These are phyloP conservation scores for Oreochromis tanganicae DNA, from an alignment of 2,113 vertebrate genomes.

Conservation along the genomic window DNA sequence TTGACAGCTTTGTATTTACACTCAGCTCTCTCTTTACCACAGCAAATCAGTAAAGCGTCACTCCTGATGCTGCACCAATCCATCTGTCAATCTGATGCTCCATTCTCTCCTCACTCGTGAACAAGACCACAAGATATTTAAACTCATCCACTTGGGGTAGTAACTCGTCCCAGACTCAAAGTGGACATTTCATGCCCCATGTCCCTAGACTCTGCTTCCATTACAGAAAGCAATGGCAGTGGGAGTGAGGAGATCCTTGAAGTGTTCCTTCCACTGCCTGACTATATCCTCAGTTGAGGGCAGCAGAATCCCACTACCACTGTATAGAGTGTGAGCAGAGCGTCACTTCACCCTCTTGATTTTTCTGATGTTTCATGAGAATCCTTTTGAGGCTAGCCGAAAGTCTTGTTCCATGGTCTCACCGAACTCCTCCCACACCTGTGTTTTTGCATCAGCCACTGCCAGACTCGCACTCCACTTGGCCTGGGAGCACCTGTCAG, in stretches of 20 bases:
- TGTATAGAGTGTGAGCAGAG: background rate
- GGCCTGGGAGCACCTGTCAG: background rate
- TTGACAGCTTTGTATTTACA: background rate
- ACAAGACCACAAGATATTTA: background rate
- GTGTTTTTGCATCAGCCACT: background rate
- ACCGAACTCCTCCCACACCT: background rate
- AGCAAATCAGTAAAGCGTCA: background rate
- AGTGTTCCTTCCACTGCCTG: background rate
- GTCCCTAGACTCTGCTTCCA: background rate
- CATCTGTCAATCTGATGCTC: background rate
- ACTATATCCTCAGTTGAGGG: background rate
- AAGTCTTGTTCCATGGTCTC: background rate
- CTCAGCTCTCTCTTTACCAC: background rate
- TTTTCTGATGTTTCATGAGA: background rate
- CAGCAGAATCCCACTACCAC: background rate
- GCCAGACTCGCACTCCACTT: fast-evolving
- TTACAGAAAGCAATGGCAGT: background rate
- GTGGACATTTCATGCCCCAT: background rate
- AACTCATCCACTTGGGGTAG: background rate
- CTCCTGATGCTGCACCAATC: background rate
- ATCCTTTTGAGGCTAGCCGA: background rate
- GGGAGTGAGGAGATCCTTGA: background rate
- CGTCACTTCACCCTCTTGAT: background rate
- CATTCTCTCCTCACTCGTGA: background rate
- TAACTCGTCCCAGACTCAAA: fast-evolving